Conservation (phyloP, 2,113 vertebrate species). For the Turdus rufiventris region DNA sequence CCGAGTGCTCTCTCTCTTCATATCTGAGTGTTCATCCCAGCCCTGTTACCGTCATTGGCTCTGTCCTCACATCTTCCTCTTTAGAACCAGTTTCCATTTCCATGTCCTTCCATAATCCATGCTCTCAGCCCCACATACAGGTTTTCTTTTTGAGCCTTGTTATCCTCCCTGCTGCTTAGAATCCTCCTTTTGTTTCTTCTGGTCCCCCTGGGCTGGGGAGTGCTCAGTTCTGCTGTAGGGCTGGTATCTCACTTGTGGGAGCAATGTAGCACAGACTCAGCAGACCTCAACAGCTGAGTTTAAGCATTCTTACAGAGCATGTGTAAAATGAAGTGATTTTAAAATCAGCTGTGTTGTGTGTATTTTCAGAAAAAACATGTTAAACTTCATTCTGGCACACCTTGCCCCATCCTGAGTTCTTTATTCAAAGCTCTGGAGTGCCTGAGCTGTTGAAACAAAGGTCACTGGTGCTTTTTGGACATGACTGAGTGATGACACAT, state of each 20-base stretch:
- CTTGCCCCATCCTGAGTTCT: rapidly evolving
- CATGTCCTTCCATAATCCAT: background rate
- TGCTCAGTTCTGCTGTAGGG: background rate
- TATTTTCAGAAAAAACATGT: rapidly evolving
- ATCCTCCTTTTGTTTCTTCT: background rate
- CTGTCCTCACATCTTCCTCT: background rate
- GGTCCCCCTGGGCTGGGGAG: background rate
- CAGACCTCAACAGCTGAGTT: background rate
- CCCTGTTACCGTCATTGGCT: background rate
- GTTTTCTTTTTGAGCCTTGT: background rate
- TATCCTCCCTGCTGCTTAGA: background rate
- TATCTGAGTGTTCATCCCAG: background rate
- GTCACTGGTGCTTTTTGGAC: background rate
- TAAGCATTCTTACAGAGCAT: background rate
- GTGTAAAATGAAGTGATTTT: background rate
- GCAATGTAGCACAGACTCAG: background rate
- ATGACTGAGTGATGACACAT: background rate
- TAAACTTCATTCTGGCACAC: background rate
- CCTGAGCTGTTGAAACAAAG: background rate
- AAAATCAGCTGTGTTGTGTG: background rate
- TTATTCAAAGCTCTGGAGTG: background rate
- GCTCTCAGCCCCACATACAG: background rate
- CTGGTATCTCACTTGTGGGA: background rate
- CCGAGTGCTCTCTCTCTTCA: background rate
- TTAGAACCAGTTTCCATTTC: background rate